phyloP scores from a whole-genome alignment of 2,888 invertebrate species.

The Gymnoscelis rufifasciata region DNA sequence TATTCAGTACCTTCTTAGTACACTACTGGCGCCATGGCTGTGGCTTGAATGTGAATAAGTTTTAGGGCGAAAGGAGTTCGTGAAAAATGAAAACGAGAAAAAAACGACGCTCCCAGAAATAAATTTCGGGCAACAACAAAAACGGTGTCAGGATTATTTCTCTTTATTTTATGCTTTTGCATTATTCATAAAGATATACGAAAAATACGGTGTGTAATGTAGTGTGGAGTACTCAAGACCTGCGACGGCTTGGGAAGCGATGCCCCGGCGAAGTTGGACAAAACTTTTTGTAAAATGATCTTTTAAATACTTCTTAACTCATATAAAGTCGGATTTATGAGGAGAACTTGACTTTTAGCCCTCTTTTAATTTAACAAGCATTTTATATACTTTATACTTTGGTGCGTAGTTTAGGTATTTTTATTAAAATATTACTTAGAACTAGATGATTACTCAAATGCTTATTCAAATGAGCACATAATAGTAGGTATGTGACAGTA shows the following conservation, averaged over 20 bases:
- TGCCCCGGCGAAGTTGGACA: slow-evolving; percentile 14
- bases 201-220: slow-evolving; percentile 8
- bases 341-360: slow-evolving; percentile 19
- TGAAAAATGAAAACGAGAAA: background rate
- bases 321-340: slow-evolving; percentile 31
- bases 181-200: slow-evolving; percentile 10
- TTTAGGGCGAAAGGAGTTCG: background rate
- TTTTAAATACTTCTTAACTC: slow-evolving; percentile 35
- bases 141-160: slow-evolving; percentile 1
- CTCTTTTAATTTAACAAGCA: slow-evolving; percentile 16
- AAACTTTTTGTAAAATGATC: slow-evolving; percentile 30
- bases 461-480: no score
- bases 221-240: slow-evolving; percentile 7
- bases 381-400: background rate
- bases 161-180: slow-evolving; percentile 6
- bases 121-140: background rate
- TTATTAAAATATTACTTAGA: no score
- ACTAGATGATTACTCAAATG: no score
- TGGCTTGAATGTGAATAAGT: no score
- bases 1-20: no score
- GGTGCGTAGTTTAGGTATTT: no score
- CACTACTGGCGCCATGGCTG: no score
- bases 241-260: slow-evolving; percentile 1
- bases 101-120: background rate
- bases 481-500: no score